Evolutionary conservation across 2,888 invertebrate genomes (phyloP), one percentile per base, ranked within the genome.

Genomic region (Melanophora roralis): DNA sequence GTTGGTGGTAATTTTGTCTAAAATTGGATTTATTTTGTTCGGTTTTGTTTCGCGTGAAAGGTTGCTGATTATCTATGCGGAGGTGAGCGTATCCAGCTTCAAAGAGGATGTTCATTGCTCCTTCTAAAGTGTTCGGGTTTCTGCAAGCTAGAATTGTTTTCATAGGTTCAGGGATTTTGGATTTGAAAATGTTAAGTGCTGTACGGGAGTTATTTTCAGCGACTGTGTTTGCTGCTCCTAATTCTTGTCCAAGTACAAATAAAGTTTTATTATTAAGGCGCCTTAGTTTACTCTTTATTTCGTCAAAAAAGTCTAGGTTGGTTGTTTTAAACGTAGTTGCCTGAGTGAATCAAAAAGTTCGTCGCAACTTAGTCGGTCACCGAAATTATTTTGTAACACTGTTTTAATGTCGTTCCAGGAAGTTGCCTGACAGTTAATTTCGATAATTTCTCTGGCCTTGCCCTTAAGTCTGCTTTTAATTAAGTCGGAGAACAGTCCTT

Each of bases 21-120:
- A 74, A 2, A 74, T 79, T 51, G 45, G 34, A 51, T 77, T 77
- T 11, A 82, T 49, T 1, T 74, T 60, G 12, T 77, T 60, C 0
- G 79, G 82, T 32, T 80, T 59, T 53, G 82, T 78, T 53, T 81
- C 78, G 11, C 80, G 81, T 5, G 81, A 72, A 69, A 80, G 74
- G 23, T 36, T 53, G 71, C 74, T 77, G 32, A 82, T 80, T 55
- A 79, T 69, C 27, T 27, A 27, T 6, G 3, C 27, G 27, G 27
- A 27, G 27, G 27, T 27, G 27, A 27, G 27, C 38, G 9, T 38
- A 12, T 12, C 38, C 38, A 2, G 11, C 38, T 12, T 38, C 38
- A 38, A 38, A 38, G 11, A 38, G 12, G 9, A 38, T 38, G 12
- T 38, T 12, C 38, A 38, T 38, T 12, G 38, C 38, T 14, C 9